Evolutionary conservation across 2,888 invertebrate species (phyloP), one percentile per base, ranked within the genome.

Genomic region (Magallana nippona): DNA sequence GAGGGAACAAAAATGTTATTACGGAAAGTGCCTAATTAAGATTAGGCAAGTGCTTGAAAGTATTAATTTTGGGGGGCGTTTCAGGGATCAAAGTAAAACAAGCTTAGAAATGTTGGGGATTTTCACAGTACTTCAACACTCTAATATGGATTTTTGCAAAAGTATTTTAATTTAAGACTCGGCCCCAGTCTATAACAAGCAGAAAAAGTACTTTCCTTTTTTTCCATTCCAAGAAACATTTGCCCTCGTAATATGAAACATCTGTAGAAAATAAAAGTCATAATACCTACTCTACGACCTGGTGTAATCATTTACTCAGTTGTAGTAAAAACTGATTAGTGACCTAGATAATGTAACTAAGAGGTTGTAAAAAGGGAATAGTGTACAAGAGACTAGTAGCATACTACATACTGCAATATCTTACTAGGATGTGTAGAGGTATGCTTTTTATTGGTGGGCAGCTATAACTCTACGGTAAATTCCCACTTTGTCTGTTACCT

Each of bases 401-500:
- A 27, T n/a, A 27, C 19, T 13, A 27, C 71, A 22, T 8, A 10
- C 71, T 71, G 11, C 22, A 27, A 13, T 22, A 27, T 32, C 32
- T 71, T 15, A 15, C 71, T 71, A 22, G 22, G 10, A 13, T 15
- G 32, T 71, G 32, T 5, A 13, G 71, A 71, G 15, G 32, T 71
- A 27, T 71, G 15, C 22, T 13, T 71, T 71, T 71, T 71, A 71
- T 71, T 22, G 11, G 71, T 5, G 71, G 22, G 1, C 22, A 32
- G 32, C 71, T 71, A 71, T 71, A 71, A 71, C 71, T 71, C 71
- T 15, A 27, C 71, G 2, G 27, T 71, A 71, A 71, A 71, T 71
- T 71, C 71, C 71, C 71, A 71, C 71, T 71, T 71, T 71, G 71
- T 71, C 32, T 27, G 71, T 71, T 71, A 32, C 27, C 32, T 71